Percentiles rank a stretch among this genome's conserved stretches.
These are phyloP conservation scores for Philereme vetulata DNA, from an alignment of 2,888 invertebrate genomes.

Conservation along the genomic window DNA sequence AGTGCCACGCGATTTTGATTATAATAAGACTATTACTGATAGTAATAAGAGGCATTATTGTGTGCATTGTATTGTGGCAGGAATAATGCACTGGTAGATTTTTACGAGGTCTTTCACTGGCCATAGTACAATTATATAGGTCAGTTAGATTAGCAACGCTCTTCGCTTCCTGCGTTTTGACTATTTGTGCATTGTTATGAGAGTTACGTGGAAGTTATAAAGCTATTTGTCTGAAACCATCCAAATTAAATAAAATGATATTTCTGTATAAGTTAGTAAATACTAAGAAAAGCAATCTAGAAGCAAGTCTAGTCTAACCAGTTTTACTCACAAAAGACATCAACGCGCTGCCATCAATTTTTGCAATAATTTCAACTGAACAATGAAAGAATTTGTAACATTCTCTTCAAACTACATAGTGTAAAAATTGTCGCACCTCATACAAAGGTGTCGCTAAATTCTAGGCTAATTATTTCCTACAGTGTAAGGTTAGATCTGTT, in stretches of 20 bases:
- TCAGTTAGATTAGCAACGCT: constrained; percentile 81
- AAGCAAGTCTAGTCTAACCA: too few species aligned
- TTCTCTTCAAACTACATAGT: background rate
- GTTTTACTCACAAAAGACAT: constrained; percentile 2
- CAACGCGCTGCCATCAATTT: background rate
- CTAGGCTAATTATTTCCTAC: constrained; percentile 68
- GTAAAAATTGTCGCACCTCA: constrained; percentile 20
- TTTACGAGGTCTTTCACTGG: constrained; percentile 83
- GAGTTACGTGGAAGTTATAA: constrained; percentile 8
- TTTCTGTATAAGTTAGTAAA: too few species aligned
- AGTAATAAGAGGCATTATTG: constrained; percentile 61
- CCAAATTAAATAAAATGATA: background rate
- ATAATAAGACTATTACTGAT: constrained; percentile 41
- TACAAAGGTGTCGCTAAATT: constrained; percentile 46
- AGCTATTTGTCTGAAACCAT: background rate
- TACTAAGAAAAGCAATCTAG: too few species aligned
- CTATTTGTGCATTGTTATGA: constrained; percentile 22
- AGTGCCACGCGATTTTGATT: constrained; percentile 49
- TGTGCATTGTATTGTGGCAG: constrained; percentile 69
- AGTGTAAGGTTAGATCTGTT: constrained; percentile 39
- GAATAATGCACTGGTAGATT: constrained; percentile 77
- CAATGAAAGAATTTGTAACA: background rate
- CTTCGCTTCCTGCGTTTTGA: constrained; percentile 43
- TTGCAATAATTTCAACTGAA: background rate
- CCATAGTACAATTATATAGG: constrained; percentile 68